phyloP scores from a whole-genome alignment of 2,797 vertebrate species.

The Margarornis squamiger region DNA sequence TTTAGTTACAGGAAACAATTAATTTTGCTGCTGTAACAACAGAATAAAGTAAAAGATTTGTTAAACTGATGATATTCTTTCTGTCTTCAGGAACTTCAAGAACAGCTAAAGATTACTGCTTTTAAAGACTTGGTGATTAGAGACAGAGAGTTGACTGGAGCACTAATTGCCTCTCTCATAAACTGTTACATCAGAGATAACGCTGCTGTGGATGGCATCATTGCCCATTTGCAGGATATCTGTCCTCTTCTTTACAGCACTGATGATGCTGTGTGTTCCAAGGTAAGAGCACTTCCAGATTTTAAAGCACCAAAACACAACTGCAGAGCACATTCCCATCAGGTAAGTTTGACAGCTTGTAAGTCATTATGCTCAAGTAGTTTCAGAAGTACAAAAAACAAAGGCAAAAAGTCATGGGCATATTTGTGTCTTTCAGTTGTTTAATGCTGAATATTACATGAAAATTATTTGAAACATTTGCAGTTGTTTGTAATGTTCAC shows the following conservation, averaged over 20 bases:
- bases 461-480: background rate
- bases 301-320: background rate
- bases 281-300: conserved; percentile 75
- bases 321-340: background rate
- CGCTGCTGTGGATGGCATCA: conserved; percentile 92
- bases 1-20: background rate
- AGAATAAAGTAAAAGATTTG: background rate
- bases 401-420: fast-evolving
- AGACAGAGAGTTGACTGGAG: conserved; percentile 91
- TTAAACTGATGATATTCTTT: background rate
- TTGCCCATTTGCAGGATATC: conserved; percentile 89
- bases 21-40: background rate
- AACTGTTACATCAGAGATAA: conserved; percentile 97
- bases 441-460: background rate
- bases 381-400: background rate
- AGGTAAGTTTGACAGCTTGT: background rate
- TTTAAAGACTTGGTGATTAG: conserved; percentile 94
- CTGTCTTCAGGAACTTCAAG: conserved; percentile 88
- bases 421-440: background rate
- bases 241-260: conserved; percentile 95
- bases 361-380: background rate
- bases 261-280: conserved; percentile 94
- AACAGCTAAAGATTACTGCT: conserved; percentile 89
- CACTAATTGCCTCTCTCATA: conserved; percentile 92
- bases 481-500: background rate